phyloP scores from a whole-genome alignment of 2,888 invertebrate species.

The Eilema sororculum region DNA sequence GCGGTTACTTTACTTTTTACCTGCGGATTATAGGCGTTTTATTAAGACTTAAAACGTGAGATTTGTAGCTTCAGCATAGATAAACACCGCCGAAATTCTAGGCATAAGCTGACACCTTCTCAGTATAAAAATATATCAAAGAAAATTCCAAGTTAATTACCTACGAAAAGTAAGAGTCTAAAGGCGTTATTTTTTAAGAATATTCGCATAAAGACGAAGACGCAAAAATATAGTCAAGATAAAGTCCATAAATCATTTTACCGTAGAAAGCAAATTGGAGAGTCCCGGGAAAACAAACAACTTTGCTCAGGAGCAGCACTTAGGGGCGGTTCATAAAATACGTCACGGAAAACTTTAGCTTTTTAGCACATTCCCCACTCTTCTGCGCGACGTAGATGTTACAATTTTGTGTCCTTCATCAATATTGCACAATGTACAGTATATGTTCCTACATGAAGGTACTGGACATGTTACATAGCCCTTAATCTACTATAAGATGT shows the following conservation, averaged over 20 bases:
- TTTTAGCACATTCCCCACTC: not conserved
- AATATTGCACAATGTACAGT: not conserved
- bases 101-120: not conserved
- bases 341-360: not conserved
- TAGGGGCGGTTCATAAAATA: slow-evolving; percentile 13
- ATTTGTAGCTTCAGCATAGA: not conserved
- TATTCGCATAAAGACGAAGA: slow-evolving; percentile 5
- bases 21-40: not conserved
- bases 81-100: not conserved
- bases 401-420: not conserved
- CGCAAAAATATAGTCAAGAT: slow-evolving; percentile 29
- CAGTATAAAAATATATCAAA: not conserved
- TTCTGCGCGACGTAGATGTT: not conserved
- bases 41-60: not conserved
- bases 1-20: not conserved
- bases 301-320: slow-evolving; percentile 31
- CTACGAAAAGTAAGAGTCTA: not conserved
- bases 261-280: slow-evolving; percentile 32
- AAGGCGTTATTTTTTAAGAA: not conserved
- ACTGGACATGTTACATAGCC: too few species aligned
- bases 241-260: slow-evolving; percentile 41
- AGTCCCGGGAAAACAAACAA: slow-evolving; percentile 35
- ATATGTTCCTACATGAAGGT: too few species aligned
- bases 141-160: not conserved
- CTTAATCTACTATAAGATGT: too few species aligned